A percentile compares a stretch with the other conserved stretches of the same genome.
Conservation (phyloP, 2,888 invertebrate species). For the Melinopterus prodromus region DNA sequence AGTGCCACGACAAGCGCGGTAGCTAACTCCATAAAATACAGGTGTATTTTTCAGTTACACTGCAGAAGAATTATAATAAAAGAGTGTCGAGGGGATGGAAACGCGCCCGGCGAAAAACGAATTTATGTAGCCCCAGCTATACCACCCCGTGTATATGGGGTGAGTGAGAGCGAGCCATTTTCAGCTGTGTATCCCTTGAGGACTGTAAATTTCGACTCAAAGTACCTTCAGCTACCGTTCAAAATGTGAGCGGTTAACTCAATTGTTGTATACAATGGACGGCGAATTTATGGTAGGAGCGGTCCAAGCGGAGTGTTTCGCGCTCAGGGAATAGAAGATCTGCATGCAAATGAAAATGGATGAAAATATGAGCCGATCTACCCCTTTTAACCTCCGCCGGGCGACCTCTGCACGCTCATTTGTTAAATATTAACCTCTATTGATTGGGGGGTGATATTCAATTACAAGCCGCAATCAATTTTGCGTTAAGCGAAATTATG, state of each 20-base stretch:
- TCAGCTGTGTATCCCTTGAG: not conserved
- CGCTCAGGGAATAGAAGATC: not conserved
- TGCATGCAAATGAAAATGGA: not conserved
- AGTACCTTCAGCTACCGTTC: constrained; percentile 4
- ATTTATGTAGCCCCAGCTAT: not conserved
- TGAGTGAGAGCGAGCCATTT: not conserved
- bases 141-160: not conserved
- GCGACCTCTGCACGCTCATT: not conserved
- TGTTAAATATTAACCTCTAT: no score
- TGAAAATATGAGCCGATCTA: not conserved
- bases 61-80: not conserved
- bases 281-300: not conserved
- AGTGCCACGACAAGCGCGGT: not conserved
- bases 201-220: not conserved
- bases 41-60: not conserved
- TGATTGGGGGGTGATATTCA: no score
- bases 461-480: no score
- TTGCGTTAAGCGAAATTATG: no score
- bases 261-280: not conserved
- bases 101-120: not conserved
- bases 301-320: not conserved
- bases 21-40: not conserved
- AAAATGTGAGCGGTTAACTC: not conserved
- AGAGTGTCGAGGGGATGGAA: not conserved
- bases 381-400: not conserved